Base-by-base conservation (phyloP, 2,888 invertebrate species). In the Agrochola macilenta region DNA sequence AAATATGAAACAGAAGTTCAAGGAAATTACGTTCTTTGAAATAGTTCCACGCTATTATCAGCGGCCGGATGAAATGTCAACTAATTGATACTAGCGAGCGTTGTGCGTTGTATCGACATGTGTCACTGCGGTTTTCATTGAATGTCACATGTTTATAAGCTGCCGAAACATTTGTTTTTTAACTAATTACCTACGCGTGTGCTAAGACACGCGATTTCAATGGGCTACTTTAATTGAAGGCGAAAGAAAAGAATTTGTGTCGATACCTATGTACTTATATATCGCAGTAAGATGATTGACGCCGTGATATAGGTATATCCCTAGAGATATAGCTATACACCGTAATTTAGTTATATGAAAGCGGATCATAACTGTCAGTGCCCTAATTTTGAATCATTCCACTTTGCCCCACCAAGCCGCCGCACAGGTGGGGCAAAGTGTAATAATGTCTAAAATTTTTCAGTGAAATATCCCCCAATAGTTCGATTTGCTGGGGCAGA, bases 1-100 rank as follows among this genome's bases (percentile, higher is more conserved):
- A 95, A 95, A 95, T 92, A 92, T 91, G 89, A 94, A 93, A 94
- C 93, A 93, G 92, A 92, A 94, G 92, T 93, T 87, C 90, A 89
- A 92, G 91, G 89, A 93, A 95, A 94, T 94, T 93, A 93, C 91
- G 78, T 90, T 90, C 93, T 92, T 92, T 91, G 87, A 92, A 91
- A 92, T 86, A 90, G 89, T 93, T 93, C 92, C 88, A 88, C 87
- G 89, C 86, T 90, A 91, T 92, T 93, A 91, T 84, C 86, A 85
- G 83, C 87, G 64, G 90, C 89, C 90, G 91, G 91, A 92, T 90
- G 91, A 91, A 92, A 92, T 92, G 92, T 91, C 90, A 91, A 75
- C 89, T 95, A 94, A 95, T 95, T 94, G 83, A 82, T 81, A 79
- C 82, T 81, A 79, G 39, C 83, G 81, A 85, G 81, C 88, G 87